Evolutionary conservation across 2,797 vertebrate species (phyloP).

Genomic region (Pterois miles): DNA sequence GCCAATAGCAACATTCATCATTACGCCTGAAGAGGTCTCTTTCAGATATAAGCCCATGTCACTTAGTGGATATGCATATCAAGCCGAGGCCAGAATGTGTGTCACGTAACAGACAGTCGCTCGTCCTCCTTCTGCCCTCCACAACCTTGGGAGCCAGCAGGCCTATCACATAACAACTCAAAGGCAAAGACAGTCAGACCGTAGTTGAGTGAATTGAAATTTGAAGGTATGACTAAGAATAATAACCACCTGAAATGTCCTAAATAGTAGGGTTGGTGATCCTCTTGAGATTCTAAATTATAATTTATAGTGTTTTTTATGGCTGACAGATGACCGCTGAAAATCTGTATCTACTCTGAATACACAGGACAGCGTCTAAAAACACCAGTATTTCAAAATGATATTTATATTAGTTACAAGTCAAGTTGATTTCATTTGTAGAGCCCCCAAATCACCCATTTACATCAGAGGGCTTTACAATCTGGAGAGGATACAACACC

Average conservation of each 20-base stretch:
- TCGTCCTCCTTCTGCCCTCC: not conserved
- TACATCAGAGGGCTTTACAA: too few relatives aligned
- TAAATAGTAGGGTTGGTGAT: not conserved
- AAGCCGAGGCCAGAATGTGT: not conserved
- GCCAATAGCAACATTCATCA: not conserved
- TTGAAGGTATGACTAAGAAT: not conserved
- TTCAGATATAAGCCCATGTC: not conserved
- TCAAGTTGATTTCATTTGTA: too few relatives aligned
- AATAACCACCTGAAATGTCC: not conserved
- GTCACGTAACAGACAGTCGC: not conserved
- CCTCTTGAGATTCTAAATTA: not conserved
- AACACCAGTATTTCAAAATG: not conserved
- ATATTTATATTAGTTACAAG: not conserved
- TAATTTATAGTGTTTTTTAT: not conserved
- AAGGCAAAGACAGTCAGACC: not conserved
- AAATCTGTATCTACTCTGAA: not conserved
- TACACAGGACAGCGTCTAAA: not conserved
- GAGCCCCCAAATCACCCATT: too few relatives aligned
- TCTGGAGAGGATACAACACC: too few relatives aligned
- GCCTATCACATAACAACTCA: constrained; percentile 18
- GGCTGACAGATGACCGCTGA: not conserved
- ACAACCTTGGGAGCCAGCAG: constrained; percentile 22
- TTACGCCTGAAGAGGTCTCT: not conserved
- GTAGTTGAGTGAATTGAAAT: not conserved
- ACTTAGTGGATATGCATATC: not conserved